Conservation (phyloP, 2,797 vertebrate species). For the Chloroceryle amazona region DNA sequence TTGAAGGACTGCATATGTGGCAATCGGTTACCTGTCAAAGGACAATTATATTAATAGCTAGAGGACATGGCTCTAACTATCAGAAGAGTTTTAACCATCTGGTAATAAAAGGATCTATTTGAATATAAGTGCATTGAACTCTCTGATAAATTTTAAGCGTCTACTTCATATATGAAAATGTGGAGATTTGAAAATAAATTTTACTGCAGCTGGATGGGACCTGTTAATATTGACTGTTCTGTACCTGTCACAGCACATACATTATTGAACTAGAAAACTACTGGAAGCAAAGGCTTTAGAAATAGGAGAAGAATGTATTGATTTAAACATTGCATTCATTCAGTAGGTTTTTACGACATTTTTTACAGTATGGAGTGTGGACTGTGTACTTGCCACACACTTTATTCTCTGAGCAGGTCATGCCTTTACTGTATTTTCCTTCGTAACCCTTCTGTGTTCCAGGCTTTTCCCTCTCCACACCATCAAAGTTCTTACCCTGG, state of each 20-base stretch:
- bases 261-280: slow-evolving; percentile 58
- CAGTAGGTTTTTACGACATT: background rate
- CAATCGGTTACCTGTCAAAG: background rate
- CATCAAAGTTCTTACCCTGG: background rate
- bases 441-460: background rate
- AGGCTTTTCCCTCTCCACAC: background rate
- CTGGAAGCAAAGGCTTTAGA: slow-evolving; percentile 43
- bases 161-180: slow-evolving; percentile 37
- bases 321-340: slow-evolving; percentile 38
- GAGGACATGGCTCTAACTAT: background rate
- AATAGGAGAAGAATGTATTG: slow-evolving; percentile 38
- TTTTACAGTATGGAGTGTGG: background rate
- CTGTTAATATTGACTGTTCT: slow-evolving; percentile 39
- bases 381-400: background rate
- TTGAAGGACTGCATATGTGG: background rate
- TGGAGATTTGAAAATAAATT: slow-evolving; percentile 37
- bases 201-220: background rate
- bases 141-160: slow-evolving; percentile 13
- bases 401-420: background rate
- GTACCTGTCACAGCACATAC: slow-evolving; percentile 19
- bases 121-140: slow-evolving; percentile 13
- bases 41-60: background rate
- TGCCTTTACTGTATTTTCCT: background rate
- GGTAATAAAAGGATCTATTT: background rate
- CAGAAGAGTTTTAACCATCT: background rate